Evolutionary conservation across 2,888 invertebrate genomes (phyloP), one percentile per base, ranked within the genome.

Genomic region (Dinocampus coccinellae): DNA sequence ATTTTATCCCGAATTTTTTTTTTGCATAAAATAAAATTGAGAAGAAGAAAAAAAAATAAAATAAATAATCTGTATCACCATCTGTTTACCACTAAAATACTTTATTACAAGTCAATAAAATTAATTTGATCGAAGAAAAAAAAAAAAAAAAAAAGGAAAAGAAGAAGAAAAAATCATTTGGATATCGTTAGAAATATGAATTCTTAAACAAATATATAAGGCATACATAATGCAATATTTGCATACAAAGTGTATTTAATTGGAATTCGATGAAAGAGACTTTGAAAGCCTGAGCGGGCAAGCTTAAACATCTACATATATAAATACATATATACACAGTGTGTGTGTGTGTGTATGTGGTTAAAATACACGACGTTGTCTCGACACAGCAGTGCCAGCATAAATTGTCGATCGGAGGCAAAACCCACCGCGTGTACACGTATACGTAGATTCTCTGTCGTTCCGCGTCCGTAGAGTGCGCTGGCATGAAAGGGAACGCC

Each of bases 401-500:
- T 65, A 65, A 65, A 65, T 65, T 65, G 65, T 65, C 65, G 55
- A 65, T 65, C 65, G 65, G 42, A 11, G 52, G 47, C 63, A 47
- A 64, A 42, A 42, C 63, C 60, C 34, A 36, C 34, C 34, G 34
- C 22, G 22, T 22, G 60, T 34, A 22, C 20, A 34, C 10, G 33
- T 20, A 36, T 60, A 33, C 60, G 20, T 33, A n/a, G 29, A 22
- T 9, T 29, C 29, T 33, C 62, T 36, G 16, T 29, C 60, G 60
- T 34, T 62, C 16, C 55, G 20, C 42, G 29, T 24, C 9, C 26
- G 33, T 58, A 68, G 42, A 61, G 47, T 64, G 60, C 60, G 36
- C 47, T 53, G 58, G 61, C 53, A 69, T 69, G 62, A 69, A 69
- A 69, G 60, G 62, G 69, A 62, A 69, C 69, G 69, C 69, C 69